Percentiles rank a stretch among this genome's conserved stretches.
Evolutionary conservation across 2,888 invertebrate genomes (phyloP).

Genomic region (Deroplatys truncata): DNA sequence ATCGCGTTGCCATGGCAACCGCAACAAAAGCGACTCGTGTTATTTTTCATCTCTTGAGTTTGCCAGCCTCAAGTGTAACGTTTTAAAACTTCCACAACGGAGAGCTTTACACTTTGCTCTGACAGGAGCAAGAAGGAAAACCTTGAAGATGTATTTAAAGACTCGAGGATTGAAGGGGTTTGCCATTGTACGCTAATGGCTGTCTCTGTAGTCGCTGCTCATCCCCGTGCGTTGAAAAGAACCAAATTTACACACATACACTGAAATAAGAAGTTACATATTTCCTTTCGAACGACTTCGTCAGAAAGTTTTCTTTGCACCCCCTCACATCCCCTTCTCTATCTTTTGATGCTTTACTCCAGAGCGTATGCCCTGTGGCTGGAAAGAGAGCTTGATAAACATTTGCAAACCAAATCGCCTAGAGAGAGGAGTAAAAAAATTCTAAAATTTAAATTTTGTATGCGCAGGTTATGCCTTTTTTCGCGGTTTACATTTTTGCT

Average conservation of each 20-base stretch:
- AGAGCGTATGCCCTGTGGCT: background rate
- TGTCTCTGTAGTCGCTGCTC: background rate
- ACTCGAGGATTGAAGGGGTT: background rate
- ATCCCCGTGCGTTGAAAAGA: background rate
- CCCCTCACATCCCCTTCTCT: background rate
- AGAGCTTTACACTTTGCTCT: background rate
- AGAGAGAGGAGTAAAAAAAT: background rate
- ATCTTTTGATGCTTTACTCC: background rate
- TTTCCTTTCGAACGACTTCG: background rate
- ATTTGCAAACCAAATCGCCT: slow-evolving; percentile 26
- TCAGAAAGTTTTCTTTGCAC: background rate
- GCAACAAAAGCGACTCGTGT: background rate
- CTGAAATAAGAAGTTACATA: background rate
- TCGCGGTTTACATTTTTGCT: background rate
- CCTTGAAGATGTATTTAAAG: background rate
- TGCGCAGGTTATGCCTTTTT: background rate
- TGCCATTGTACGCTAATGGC: background rate
- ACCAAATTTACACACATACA: background rate
- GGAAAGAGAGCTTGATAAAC: background rate
- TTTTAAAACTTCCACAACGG: background rate
- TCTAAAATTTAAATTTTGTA: slow-evolving; percentile 16
- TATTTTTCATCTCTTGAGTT: background rate
- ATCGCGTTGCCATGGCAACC: background rate
- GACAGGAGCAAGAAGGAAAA: background rate
- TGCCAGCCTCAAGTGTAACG: background rate